A percentile compares a stretch with the other conserved stretches of the same genome.
These are phyloP conservation scores for Capricornis sumatraensis DNA, from an alignment of 2,113 vertebrate genomes.

Conservation along the genomic window DNA sequence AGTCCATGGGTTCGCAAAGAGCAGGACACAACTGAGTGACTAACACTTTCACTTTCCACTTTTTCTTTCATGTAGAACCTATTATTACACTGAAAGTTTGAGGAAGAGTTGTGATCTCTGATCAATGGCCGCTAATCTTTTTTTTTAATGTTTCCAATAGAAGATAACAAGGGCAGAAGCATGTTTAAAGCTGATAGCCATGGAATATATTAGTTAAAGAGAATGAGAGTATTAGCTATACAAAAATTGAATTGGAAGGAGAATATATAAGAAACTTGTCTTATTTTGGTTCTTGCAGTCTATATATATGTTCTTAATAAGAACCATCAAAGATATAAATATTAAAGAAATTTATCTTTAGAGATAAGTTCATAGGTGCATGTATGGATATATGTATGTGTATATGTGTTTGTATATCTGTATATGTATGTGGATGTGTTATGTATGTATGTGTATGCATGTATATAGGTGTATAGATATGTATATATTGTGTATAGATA, in stretches of 20 bases:
- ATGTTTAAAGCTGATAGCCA: background rate
- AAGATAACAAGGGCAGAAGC: background rate
- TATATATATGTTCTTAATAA: background rate
- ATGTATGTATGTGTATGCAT: background rate
- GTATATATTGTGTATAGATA: background rate
- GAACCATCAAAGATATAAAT: background rate
- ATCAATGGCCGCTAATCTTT: background rate
- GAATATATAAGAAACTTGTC: background rate
- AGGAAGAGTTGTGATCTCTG: background rate
- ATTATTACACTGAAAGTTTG: background rate
- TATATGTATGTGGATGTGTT: background rate
- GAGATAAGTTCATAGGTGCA: background rate
- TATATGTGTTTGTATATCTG: background rate
- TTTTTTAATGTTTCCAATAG: background rate
- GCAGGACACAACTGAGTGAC: background rate
- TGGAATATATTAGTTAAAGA: background rate
- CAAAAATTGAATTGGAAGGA: background rate
- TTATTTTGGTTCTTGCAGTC: background rate
- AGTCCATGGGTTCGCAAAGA: background rate
- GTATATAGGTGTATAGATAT: background rate
- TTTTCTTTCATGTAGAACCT: background rate
- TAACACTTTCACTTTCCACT: background rate
- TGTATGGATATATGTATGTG: background rate
- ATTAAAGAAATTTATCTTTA: background rate
- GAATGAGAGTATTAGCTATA: background rate